Evolutionary conservation across 1,140 invertebrate genomes (phyloP), one percentile per base, ranked within the genome.

Genomic region (Drosophila ogumai): DNA sequence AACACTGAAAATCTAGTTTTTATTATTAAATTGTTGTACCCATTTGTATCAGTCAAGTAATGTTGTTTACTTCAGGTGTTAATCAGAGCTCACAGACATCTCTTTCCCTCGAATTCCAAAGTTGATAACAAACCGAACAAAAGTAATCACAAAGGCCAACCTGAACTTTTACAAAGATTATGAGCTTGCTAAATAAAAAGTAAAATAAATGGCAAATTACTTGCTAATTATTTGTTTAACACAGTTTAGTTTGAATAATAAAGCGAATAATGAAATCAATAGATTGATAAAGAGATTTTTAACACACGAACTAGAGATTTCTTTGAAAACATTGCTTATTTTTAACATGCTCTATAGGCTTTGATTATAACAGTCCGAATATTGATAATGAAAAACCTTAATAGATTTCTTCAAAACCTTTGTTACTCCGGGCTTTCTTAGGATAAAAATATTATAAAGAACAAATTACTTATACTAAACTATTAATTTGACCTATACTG

Each of bases 401-500:
- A 2, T 2, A 28, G 0, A 10, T 32, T 50, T 32, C 15, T 32
- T 6, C 12, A 6, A 19, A 32, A 52, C 10, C 6, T 15, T 19
- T 4, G 3, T 47, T 47, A 4, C 15, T 28, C 0, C 0, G 1
- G 3, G 1, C 7, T n/a, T 3, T 15, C 7, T 1, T 3, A 46
- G 12, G 6, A 13, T 4, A 8, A 46, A 7, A 15, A 46, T 46
- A 46, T 22, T 12, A 8, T 7, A 2, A 25, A 25, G 13, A 25
- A 46, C 8, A 1, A 46, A 46, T 7, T 13, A 44, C 1, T 9
- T 32, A 32, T 32, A 32, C 31, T 32, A 9, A 12, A 25, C 36
- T 60, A 64, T 41, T 60, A 25, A 8, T 10, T 25, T 67, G 47
- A 12, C 38, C 36, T 3, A 12, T 36, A 17, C n/a, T 69, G 61